phyloP scores from a whole-genome alignment of 2,797 vertebrate species.

The Periophthalmus magnuspinnatus region DNA sequence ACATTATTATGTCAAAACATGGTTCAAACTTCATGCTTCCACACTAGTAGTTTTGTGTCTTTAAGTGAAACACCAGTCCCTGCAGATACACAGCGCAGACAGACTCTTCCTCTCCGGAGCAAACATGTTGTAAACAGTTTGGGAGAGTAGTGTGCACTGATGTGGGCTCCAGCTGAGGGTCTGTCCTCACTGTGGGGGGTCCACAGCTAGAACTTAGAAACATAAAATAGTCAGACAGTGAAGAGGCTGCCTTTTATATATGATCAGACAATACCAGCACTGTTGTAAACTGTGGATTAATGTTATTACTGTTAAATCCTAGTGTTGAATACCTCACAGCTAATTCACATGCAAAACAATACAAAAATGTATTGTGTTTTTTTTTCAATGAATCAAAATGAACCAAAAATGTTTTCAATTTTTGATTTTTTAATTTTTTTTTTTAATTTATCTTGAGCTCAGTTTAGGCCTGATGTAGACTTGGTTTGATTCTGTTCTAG shows the following conservation, averaged over 20 bases:
- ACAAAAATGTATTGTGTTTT: too few species aligned
- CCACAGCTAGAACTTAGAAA: neutral
- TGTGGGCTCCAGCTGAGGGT: constrained; percentile 49
- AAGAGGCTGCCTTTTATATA: too few species aligned
- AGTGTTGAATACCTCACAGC: too few species aligned
- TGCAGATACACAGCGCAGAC: constrained; percentile 15
- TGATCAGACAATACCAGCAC: too few species aligned
- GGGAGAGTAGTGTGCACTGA: constrained; percentile 37
- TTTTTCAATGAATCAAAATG: too few species aligned
- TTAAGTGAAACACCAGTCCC: neutral
- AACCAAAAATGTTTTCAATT: too few species aligned
- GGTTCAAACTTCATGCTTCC: neutral
- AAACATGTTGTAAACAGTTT: constrained; percentile 48
- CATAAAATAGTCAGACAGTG: neutral
- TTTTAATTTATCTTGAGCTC: too few species aligned
- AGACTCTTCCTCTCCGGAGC: constrained; percentile 20
- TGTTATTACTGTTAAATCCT: too few species aligned
- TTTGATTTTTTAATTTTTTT: too few species aligned
- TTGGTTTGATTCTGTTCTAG: neutral
- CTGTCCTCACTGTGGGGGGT: constrained; percentile 43
- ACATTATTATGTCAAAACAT: neutral
- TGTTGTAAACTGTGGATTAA: too few species aligned
- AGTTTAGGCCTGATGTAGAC: too few species aligned
- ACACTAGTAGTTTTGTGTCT: neutral
- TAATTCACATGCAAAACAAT: too few species aligned